A percentile compares a stretch with the other conserved stretches of the same genome.
Conservation (phyloP, 1,140 invertebrate genomes). For the Hesperophylax magnus region DNA sequence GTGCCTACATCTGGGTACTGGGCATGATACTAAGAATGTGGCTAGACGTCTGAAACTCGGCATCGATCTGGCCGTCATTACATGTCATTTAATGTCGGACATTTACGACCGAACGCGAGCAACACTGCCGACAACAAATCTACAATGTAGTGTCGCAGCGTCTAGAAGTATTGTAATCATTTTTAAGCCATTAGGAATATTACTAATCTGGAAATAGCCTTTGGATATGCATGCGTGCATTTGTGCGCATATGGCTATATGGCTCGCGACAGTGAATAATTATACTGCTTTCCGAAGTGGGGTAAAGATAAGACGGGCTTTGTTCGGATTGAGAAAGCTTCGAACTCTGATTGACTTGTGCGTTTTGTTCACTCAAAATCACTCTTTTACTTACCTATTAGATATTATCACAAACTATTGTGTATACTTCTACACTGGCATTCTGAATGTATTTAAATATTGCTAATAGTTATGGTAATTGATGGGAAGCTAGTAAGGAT, state of each 20-base stretch:
- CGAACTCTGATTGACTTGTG: too few relatives aligned
- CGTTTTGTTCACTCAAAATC: too few relatives aligned
- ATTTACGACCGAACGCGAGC: conserved; percentile 32
- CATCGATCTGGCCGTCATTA: conserved; percentile 31
- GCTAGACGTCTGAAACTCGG: neutral
- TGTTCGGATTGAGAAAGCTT: too few relatives aligned
- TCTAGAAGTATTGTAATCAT: conserved; percentile 13
- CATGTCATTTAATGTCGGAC: conserved; percentile 34
- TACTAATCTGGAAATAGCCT: conserved; percentile 16
- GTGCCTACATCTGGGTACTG: too few relatives aligned
- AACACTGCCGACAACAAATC: neutral
- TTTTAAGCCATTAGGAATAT: conserved; percentile 33
- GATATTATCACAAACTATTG: too few relatives aligned
- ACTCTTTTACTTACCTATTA: too few relatives aligned
- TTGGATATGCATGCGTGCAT: conserved; percentile 1
- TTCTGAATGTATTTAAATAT: too few relatives aligned
- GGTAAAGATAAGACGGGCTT: neutral
- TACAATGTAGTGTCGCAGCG: conserved; percentile 19
- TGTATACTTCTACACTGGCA: too few relatives aligned
- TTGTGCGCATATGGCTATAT: neutral
- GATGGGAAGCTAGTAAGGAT: too few relatives aligned
- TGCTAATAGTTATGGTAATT: too few relatives aligned
- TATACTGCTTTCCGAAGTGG: neutral
- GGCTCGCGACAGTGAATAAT: neutral
- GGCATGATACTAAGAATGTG: neutral